These are phyloP conservation scores for Ariolimax columbianus DNA, from an alignment of 2,888 invertebrate species.

Conservation along the genomic window DNA sequence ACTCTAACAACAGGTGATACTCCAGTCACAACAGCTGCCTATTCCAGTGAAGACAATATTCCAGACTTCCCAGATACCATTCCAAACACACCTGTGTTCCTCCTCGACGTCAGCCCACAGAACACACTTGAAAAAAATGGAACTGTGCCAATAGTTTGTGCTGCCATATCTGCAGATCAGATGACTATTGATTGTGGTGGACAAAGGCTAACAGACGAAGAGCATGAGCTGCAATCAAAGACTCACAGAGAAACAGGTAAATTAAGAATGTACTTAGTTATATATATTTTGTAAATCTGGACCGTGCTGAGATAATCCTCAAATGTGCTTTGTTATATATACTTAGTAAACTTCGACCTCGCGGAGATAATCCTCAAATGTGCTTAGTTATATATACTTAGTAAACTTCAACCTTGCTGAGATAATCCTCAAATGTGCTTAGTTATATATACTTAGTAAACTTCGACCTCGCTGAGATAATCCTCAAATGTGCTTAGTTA, in stretches of 20 bases:
- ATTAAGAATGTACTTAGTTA: not conserved
- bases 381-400: not conserved
- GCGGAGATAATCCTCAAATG: too few species aligned
- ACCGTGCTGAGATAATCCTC: too few species aligned
- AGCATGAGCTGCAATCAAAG: slow-evolving; percentile 8
- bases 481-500: not conserved
- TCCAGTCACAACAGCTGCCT: not conserved
- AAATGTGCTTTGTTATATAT: too few species aligned
- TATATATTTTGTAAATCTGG: too few species aligned
- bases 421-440: too few species aligned
- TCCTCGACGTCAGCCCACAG: slow-evolving; percentile 21
- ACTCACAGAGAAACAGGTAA: not conserved
- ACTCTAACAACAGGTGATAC: slow-evolving; percentile 8
- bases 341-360: too few species aligned
- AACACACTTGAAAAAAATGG: slow-evolving; percentile 9
- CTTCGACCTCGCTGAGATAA: too few species aligned
- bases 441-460: too few species aligned
- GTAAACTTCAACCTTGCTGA: too few species aligned
- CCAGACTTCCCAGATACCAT: slow-evolving; percentile 46
- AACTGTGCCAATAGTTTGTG: slow-evolving; percentile 37
- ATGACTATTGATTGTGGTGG: slow-evolving; percentile 48
- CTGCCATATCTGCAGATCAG: slow-evolving; percentile 31
- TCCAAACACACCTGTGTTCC: slow-evolving; percentile 36
- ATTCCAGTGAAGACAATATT: not conserved
- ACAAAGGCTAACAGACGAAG: slow-evolving; percentile 30